Evolutionary conservation across 2,113 vertebrate genomes (phyloP), one percentile per base, ranked within the genome.

Genomic region (Microcebus tavaratra): DNA sequence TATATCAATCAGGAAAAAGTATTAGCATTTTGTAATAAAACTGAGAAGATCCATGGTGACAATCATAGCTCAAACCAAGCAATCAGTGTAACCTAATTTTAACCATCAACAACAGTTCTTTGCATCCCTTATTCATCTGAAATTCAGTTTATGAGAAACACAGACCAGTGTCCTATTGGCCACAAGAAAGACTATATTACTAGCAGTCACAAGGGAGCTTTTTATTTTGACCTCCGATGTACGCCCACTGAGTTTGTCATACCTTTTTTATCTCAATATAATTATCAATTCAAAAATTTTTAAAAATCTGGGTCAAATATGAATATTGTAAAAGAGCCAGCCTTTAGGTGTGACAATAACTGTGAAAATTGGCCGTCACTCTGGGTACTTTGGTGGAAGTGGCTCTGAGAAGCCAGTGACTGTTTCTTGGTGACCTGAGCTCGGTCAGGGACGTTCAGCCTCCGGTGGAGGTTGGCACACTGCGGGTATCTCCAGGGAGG

Each of bases 371-470:
- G 53, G 53, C 53, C 53, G 53, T 55, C 53, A 55, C 55, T 18
- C 0, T 4, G 63, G 45, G 79, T 25, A 72, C 36, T 79, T 92
- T 96, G 75, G 13, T 75, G 57, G 92, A 90, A 96, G 11, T 21
- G 1, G 2, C 0, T 8, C 0, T 3, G 12, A 23, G 20, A 18
- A 27, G 0, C 1, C 0, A 1, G 68, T 27, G 1, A 0, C 12
- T 14, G 0, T 55, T 55, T 18, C 1, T 0, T 12, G 13, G 72
- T 3, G n/a, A 15, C 8, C 1, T 6, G 5, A 25, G 39, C 8
- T 61, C 13, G 0, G 21, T 4, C 1, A 1, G 0, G 23, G 23
- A 29, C 14, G 9, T 65, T 11, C 3, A 0, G 6, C 13, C 5
- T 75, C 27, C 23, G 1, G 1, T 8, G 2, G 39, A 14, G 23